Base-by-base conservation (phyloP, 1,140 invertebrate species). In the Oreohelix idahoensis region DNA sequence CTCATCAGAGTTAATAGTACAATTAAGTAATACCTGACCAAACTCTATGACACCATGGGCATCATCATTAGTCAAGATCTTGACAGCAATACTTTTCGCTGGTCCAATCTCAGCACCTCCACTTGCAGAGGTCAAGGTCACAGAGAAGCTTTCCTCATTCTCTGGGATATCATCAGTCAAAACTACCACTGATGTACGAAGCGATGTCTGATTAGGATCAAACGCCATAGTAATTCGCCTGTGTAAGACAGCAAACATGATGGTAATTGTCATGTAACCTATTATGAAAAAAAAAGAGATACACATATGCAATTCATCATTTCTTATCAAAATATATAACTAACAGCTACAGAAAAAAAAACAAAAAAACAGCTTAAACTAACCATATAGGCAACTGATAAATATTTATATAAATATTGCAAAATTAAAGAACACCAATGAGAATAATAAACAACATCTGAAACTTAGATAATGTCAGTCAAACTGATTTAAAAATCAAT, bases 1-100 rank as follows among this genome's bases (percentile, higher is more conserved):
- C n/a, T n/a, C n/a, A n/a, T n/a, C n/a, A n/a, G n/a, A n/a, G n/a
- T n/a, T n/a, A n/a, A n/a, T n/a, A n/a, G n/a, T 11, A 49, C 17
- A 49, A 49, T 49, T 11, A 49, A 49, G 45, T 49, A 58, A 70
- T 53, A 81, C 80, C 69, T 32, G 29, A 26, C 88, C 81, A 86
- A 92, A 90, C 81, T 91, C 87, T 71, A 92, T 88, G 38, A 91
- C 86, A 51, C 91, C 91, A 88, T 91, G 86, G 73, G 91, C 91
- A 85, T 92, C 88, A 83, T 92, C 91, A 85, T 92, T 92, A 32
- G 91, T 88, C 23, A 92, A 81, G 13, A 92, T 91, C 42, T 87
- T 88, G 69, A 92, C 85, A 32, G 85, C 83, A 38, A 91, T 88
- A 32, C 78, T 85, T 29, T 83, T 84, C 29, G 88, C 81, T 26